Evolutionary conservation across 2,113 vertebrate genomes (phyloP), one percentile per base, ranked within the genome.

Genomic region (Stictonetta naevosa): DNA sequence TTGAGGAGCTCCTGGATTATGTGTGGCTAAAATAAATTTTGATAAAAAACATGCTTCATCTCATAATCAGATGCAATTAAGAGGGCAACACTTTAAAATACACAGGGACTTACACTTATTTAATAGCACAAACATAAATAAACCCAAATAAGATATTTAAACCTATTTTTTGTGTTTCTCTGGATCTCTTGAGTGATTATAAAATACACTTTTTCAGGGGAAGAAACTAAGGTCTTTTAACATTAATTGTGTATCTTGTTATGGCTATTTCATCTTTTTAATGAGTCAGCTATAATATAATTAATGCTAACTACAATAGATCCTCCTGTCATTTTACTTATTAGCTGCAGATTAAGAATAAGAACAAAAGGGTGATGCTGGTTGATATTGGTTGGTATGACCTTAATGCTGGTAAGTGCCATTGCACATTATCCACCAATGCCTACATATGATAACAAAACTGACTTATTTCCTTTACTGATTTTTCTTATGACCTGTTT

Each of bases 31-130:
- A 73, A 85, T 53, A 90, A 36, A 29, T 80, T 86, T 93, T 86
- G 60, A 87, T 83, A 72, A 93, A 96, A 88, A 53, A 7, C 46
- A 60, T 74, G 79, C 5, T 94, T 96, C 40, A 52, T 33, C 15
- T 78, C 67, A 66, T 81, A 92, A 88, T 89, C 62, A 92, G 34
- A 73, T 67, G 26, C 28, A 93, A 95, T 77, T 96, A 94, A 69
- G 13, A 69, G 9, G 53, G 3, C 6, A 90, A n/a, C 87, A 34
- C 44, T 83, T 58, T 84, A 50, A 53, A 50, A 53, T 60, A 68
- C 34, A 52, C 28, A 74, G 11, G 4, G 12, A 13, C 7, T 73
- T 62, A 38, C 38, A 80, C 1, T 36, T 72, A 55, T 60, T 66
- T 84, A 76, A 66, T 79, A 76, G 0, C 0, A 2, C 3, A 73